Evolutionary conservation across 2,797 vertebrate species (phyloP), one percentile per base, ranked within the genome.

Genomic region (Dermochelys coriacea): DNA sequence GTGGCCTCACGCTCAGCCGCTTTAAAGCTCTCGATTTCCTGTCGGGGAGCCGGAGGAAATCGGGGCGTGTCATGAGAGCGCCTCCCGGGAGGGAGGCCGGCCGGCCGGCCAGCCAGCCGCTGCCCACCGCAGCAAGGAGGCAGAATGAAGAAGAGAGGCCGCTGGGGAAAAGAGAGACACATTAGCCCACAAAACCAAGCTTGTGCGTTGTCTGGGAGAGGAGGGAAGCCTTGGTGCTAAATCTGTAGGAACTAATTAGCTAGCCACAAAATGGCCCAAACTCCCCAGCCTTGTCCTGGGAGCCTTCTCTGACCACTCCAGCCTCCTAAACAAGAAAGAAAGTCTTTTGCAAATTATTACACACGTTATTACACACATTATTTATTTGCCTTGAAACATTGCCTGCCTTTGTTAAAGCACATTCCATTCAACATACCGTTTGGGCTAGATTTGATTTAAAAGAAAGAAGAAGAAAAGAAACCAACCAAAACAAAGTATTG

Each of bases 361-460:
- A 84, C 88, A n/a, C n/a, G n/a, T 93, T 94, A 85, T 71, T 82
- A 93, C 90, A 96, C 94, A 94, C 77, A 84, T 45, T 49, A 78
- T 93, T 91, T 96, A n/a, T 94, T 96, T 94, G 49, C 80, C 68
- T 94, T 85, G 84, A 93, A 93, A 50, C 37, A n/a, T 71, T 81
- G 19, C 23, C 55, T 80, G 50, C 41, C 37, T 80, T n/a, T 16
- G 21, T 51, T 86, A 95, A 95, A 90, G 12, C 50, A 57, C 49
- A 47, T 95, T 88, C 78, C 59, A 54, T 81, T 92, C 89, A 82
- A 78, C 96, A 79, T 93, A 18, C 34, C 64, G 74, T 84, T 61
- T 0, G 4, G 27, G 37, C 74, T 64, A 3, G 34, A 2, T 50
- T 78, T 84, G 41, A 18, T 77, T 77, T 78, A 49, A 87, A 94